Evolutionary conservation across 2,888 invertebrate genomes (phyloP), one percentile per base, ranked within the genome.

Genomic region (Meiosimyza platycephala): DNA sequence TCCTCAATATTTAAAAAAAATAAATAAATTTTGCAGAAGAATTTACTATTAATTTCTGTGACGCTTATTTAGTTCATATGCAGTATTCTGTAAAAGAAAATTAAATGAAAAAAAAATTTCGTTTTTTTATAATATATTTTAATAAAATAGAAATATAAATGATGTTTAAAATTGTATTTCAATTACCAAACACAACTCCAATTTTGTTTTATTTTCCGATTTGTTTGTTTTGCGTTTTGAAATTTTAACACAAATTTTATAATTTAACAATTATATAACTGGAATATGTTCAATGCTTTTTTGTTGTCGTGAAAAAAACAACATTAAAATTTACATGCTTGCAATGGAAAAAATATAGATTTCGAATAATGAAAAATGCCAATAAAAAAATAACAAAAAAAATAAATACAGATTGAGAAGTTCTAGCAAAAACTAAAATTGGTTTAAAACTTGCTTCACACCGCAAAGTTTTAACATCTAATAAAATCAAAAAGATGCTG

Each of bases 401-500:
- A 64, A 64, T 51, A 64, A 64, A 64, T 51, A 64, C 47, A 22
- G 33, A 57, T 57, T 47, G n/a, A 15, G 12, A 16, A 11, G 57
- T 13, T 22, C 47, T 47, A 47, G 55, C 57, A 48, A 67, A 15
- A n/a, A 6, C 59, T n/a, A 54, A 57, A 51, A 52, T n/a, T 33
- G 16, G 13, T 13, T 18, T 54, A 40, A 40, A 9, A 40, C 40
- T 63, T 71, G 71, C 75, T 75, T 70, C 60, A 52, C 74, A 75
- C 76, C 70, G 74, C 76, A 76, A 76, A 76, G 71, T 76, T 76
- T 76, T 74, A 72, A 57, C 57, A 57, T 48, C 55, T 16, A 73
- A 68, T 76, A 78, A 77, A 78, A 77, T 71, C 72, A 75, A 66
- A 72, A 67, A 74, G 72, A 73, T 77, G 77, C 71, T 74, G 72